phyloP scores from a whole-genome alignment of 2,888 invertebrate species.

The Chironomus tentans region DNA sequence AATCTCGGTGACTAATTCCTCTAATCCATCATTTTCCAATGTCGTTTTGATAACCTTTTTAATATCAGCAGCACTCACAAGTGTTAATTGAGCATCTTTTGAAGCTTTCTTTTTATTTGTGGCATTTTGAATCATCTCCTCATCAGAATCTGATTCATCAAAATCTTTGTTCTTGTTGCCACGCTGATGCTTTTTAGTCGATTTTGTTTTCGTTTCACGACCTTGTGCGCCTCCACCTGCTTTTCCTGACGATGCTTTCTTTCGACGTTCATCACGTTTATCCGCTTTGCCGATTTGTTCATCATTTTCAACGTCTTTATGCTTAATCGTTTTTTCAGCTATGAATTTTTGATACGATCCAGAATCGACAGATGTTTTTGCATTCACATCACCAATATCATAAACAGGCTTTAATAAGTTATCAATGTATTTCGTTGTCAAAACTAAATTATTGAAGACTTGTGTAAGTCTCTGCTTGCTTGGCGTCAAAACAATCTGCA shows the following conservation, averaged over 20 bases:
- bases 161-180: conserved; percentile 47
- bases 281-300: conserved; percentile 49
- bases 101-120: conserved; percentile 39
- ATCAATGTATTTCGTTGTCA: conserved; percentile 60
- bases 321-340: conserved; percentile 53
- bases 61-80: conserved; percentile 59
- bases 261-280: conserved; percentile 77
- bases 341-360: conserved; percentile 68
- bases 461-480: conserved; percentile 49
- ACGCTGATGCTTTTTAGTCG: conserved; percentile 70
- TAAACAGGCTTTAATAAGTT: conserved; percentile 59
- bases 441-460: conserved; percentile 53
- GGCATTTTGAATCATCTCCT: conserved; percentile 44
- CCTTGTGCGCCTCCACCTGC: conserved; percentile 89
- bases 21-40: conserved; percentile 63
- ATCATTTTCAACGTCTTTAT: conserved; percentile 40
- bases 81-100: conserved; percentile 44
- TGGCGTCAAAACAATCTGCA: conserved; percentile 54
- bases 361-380: conserved; percentile 56
- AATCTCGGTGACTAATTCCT: conserved; percentile 59
- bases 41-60: conserved; percentile 50
- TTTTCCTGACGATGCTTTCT: conserved; percentile 79
- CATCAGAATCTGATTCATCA: conserved; percentile 60
- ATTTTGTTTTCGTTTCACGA: conserved; percentile 89
- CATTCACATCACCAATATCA: conserved; percentile 54